Evolutionary conservation across 2,113 vertebrate genomes (phyloP), one percentile per base, ranked within the genome.

Genomic region (Epinephelus lanceolatus): DNA sequence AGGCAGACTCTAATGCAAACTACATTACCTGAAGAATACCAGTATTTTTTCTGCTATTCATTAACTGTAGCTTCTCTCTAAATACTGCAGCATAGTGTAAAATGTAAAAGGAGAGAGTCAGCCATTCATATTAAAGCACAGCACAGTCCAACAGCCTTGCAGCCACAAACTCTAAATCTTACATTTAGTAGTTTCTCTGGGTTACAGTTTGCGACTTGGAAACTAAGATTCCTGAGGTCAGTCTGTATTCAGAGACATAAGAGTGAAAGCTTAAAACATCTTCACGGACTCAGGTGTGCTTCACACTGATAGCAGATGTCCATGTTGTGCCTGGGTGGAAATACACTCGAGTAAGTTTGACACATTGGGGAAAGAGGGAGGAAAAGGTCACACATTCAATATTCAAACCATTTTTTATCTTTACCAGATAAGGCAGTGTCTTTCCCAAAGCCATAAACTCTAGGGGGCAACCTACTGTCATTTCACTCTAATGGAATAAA

Each of bases 361-460:
- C 18, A 71, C 30, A 15, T 27, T 45, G n/a, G 13, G 62, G 42
- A 65, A 67, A 21, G n/a, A 62, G 33, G 52, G 21, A 73, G 49
- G 53, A 84, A 86, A 84, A 76, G 61, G 33, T 79, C 27, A 62
- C 23, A 71, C 17, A 73, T 75, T 66, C 19, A 78, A 63, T 75
- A 84, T 86, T 84, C n/a, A 70, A 56, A 69, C 25, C 40, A 17
- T 66, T 27, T 73, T 73, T 69, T 80, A 67, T 73, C 42, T 51
- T 67, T 19, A 82, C 45, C 17, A n/a, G 49, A 30, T 62, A 49
- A 19, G 56, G 10, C 5, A 18, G 8, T 80, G 65, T 85, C 52
- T 83, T 68, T 77, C 13, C 53, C 25, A 45, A 60, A 76, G 67
- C 63, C 11, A 37, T 71, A 51, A 78, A 59, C 51, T 68, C 21